These are phyloP conservation scores for Trachymyrmex cornetzi DNA, from an alignment of 1,140 invertebrate genomes.

Conservation along the genomic window DNA sequence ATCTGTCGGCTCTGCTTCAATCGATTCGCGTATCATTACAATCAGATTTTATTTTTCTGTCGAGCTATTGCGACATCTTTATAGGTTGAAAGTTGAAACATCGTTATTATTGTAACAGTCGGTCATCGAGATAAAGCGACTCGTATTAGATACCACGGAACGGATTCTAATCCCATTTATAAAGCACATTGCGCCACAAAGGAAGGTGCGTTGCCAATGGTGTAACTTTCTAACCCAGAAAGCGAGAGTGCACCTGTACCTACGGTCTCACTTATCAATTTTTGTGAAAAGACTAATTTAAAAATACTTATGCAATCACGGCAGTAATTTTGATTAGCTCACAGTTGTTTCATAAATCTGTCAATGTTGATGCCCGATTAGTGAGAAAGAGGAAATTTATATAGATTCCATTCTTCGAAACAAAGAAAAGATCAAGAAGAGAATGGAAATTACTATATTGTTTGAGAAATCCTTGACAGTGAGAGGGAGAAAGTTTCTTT, in stretches of 20 bases:
- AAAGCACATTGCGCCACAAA: conserved; percentile 66
- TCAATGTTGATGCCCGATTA: conserved; percentile 22
- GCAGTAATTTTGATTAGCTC: conserved; percentile 44
- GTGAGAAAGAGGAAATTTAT: conserved; percentile 1
- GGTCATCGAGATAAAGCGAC: conserved; percentile 62
- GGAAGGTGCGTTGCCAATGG: conserved; percentile 24
- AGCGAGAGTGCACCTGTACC: conserved; percentile 32
- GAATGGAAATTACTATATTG: conserved; percentile 60
- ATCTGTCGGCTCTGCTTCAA: not conserved
- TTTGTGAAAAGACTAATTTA: not conserved
- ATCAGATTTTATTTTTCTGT: conserved; percentile 58
- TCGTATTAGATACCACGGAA: conserved; percentile 61
- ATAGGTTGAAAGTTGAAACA: conserved; percentile 33
- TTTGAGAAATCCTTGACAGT: conserved; percentile 61
- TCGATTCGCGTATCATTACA: not conserved
- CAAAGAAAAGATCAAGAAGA: conserved; percentile 23
- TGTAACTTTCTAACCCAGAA: conserved; percentile 62
- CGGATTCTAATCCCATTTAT: conserved; percentile 67
- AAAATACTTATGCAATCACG: not conserved
- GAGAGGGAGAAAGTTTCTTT: conserved; percentile 66
- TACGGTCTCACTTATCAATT: not conserved
- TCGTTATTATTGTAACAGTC: conserved; percentile 70
- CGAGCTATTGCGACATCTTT: conserved; percentile 40
- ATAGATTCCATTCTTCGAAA: not conserved
- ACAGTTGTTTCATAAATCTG: conserved; percentile 31